Evolutionary conservation across 2,888 invertebrate species (phyloP).

Genomic region (Lottia gigantea): DNA sequence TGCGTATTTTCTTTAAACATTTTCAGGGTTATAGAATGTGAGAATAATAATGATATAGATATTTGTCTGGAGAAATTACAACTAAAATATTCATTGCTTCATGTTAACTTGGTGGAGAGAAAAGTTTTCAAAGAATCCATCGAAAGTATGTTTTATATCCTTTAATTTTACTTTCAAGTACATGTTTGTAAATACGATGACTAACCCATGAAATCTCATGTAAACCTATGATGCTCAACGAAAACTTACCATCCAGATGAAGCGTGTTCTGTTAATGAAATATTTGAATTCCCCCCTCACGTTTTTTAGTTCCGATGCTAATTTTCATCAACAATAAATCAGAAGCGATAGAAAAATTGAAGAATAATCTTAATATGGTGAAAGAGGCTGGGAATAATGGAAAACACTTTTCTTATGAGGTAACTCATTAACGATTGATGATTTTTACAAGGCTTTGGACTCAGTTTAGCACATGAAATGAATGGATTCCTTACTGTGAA

Average conservation of each 20-base stretch:
- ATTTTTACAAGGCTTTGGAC: no score
- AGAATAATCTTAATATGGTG: background rate
- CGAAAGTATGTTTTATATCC: background rate
- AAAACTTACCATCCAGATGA: no score
- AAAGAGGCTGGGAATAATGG: background rate
- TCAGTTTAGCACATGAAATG: no score
- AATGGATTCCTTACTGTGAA: no score
- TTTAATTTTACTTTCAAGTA: no score
- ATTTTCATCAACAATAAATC: constrained; percentile 14
- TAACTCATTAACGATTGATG: background rate
- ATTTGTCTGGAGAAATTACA: background rate
- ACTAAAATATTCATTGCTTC: background rate
- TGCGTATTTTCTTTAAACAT: no score
- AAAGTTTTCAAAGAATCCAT: background rate
- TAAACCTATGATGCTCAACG: no score
- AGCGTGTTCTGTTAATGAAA: no score
- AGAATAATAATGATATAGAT: background rate
- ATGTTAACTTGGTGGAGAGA: background rate
- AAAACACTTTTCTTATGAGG: background rate
- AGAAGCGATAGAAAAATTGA: constrained; percentile 5
- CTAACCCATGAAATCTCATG: no score
- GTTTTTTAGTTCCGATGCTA: constrained; percentile 14
- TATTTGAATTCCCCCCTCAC: no score
- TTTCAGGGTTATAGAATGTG: background rate
- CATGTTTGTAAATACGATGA: no score